Conservation (phyloP, 2,113 vertebrate species). For the Heterochromis multidens region DNA sequence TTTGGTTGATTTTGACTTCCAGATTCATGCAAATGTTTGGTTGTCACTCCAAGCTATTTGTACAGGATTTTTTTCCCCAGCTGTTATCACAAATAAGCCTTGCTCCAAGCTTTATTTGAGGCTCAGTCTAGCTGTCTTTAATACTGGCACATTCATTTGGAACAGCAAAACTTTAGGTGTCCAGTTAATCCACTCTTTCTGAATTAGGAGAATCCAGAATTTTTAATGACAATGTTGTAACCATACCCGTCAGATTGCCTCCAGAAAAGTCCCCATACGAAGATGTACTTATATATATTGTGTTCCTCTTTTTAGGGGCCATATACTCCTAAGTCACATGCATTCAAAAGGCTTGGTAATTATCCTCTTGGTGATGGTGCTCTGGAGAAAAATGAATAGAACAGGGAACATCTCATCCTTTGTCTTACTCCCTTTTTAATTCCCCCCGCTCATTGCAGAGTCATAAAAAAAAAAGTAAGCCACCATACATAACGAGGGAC, state of each 20-base stretch:
- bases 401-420: conserved; percentile 47
- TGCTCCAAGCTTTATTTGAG: background rate
- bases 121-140: background rate
- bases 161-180: background rate
- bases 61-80: background rate
- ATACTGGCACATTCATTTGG: background rate
- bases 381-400: conserved; percentile 42
- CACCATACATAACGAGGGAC: conserved; percentile 16
- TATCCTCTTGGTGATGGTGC: conserved; percentile 40
- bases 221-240: background rate
- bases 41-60: background rate
- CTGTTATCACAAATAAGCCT: background rate
- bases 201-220: too few species aligned
- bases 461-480: conserved; percentile 29
- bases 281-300: background rate
- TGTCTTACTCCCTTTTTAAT: conserved; percentile 40
- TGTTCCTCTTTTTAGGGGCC: background rate
- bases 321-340: conserved; percentile 6
- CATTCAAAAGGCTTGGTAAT: conserved; percentile 50
- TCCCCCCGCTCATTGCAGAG: conserved; percentile 21
- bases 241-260: background rate
- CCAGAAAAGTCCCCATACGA: background rate
- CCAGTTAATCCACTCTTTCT: background rate
- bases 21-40: background rate
- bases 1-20: background rate